These are phyloP conservation scores for Phyllopteryx taeniolatus DNA, from an alignment of 2,113 vertebrate species.

Conservation along the genomic window DNA sequence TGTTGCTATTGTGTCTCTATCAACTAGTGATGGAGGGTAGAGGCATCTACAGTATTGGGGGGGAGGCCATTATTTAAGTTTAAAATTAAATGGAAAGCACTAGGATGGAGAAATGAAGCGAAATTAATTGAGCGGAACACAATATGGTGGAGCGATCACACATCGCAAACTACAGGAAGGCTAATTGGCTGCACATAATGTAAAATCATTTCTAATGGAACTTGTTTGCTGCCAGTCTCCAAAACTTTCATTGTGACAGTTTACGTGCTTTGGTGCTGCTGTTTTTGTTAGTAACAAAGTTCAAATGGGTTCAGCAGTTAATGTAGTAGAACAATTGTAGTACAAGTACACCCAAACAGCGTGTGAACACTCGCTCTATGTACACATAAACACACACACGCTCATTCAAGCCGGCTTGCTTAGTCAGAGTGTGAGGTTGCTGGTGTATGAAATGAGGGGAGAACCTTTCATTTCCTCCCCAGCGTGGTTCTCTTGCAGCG, in stretches of 20 bases:
- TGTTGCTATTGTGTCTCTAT: constrained; percentile 61
- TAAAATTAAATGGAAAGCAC: not conserved
- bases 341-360: constrained; percentile 15
- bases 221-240: no score
- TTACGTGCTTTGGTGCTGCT: not conserved
- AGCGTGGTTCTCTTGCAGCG: constrained; percentile 35
- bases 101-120: not conserved
- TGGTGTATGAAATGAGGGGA: constrained; percentile 71
- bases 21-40: constrained; percentile 57
- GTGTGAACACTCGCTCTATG: not conserved
- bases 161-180: not conserved
- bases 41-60: constrained; percentile 26
- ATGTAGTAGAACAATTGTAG: constrained; percentile 19
- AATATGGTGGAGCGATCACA: no score
- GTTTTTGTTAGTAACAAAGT: constrained; percentile 45
- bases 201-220: no score
- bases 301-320: constrained; percentile 21
- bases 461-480: constrained; percentile 68
- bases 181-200: not conserved
- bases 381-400: constrained; percentile 22
- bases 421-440: constrained; percentile 66
- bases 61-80: not conserved
- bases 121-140: not conserved
- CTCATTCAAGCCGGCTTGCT: constrained; percentile 48
- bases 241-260: not conserved